These are phyloP conservation scores for Rhodophaea formosa DNA, from an alignment of 2,888 invertebrate species.

Conservation along the genomic window DNA sequence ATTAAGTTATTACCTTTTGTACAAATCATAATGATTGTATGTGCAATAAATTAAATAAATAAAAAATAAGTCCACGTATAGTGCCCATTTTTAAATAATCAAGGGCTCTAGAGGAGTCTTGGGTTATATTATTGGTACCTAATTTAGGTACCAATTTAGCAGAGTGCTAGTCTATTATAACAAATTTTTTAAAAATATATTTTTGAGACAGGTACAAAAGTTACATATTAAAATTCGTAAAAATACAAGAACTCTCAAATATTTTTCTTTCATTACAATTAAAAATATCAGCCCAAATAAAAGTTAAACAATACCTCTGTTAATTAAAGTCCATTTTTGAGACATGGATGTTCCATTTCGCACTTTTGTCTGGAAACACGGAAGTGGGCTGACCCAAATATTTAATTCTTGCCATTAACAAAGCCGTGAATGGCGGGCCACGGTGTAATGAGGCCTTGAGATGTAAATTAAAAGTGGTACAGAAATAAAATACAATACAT, in stretches of 20 bases:
- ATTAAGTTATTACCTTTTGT: no score
- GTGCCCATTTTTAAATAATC: no score
- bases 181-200: no score
- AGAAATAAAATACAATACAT: background rate
- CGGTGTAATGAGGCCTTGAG: constrained; percentile 8
- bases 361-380: background rate
- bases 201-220: no score
- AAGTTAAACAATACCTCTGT: background rate
- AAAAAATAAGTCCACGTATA: no score
- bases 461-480: background rate
- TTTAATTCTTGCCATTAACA: constrained; percentile 14
- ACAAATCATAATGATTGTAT: no score
- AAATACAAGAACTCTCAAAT: background rate
- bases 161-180: no score
- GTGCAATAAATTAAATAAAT: no score
- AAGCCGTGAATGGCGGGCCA: constrained; percentile 11
- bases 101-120: no score
- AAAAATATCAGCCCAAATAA: background rate
- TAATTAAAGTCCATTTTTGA: constrained; percentile 6
- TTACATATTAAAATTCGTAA: no score
- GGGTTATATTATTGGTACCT: no score
- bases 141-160: no score
- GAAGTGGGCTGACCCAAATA: constrained; percentile 18
- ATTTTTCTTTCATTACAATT: background rate
- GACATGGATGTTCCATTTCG: constrained; percentile 4